phyloP scores from a whole-genome alignment of 2,113 vertebrate species.

The Loxodonta africana region DNA sequence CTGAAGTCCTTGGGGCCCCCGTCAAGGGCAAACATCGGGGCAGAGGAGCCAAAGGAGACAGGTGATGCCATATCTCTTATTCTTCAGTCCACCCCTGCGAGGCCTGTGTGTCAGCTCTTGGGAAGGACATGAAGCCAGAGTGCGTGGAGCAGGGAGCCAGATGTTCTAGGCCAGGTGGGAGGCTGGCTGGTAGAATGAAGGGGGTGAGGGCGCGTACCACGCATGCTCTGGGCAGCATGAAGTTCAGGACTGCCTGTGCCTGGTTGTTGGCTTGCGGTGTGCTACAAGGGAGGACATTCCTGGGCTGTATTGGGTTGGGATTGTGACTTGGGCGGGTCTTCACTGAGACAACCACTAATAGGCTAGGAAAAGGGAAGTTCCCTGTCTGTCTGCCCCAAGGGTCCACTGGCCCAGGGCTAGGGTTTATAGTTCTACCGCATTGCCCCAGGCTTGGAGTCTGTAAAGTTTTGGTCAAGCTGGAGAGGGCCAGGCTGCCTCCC shows the following conservation, averaged over 20 bases:
- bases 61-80: conserved; percentile 47
- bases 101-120: not conserved
- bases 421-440: rapidly evolving
- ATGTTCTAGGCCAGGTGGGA: not conserved
- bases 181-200: rapidly evolving
- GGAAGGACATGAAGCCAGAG: not conserved
- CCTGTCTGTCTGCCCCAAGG: not conserved
- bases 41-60: conserved; percentile 80
- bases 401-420: not conserved
- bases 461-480: not conserved
- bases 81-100: not conserved
- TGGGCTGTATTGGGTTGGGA: not conserved
- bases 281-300: conserved; percentile 68
- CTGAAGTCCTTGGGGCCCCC: conserved; percentile 86
- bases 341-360: not conserved
- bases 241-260: conserved; percentile 85
- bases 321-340: not conserved
- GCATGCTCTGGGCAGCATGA: conserved; percentile 85
- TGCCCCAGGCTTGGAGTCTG: not conserved
- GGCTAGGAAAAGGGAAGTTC: too few species aligned
- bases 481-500: rapidly evolving
- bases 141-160: not conserved
- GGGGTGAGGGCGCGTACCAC: not conserved
- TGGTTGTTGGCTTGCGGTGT: conserved; percentile 89
- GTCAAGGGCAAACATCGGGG: conserved; percentile 72